Evolutionary conservation across 2,797 vertebrate genomes (phyloP), one percentile per base, ranked within the genome.

Genomic region (Pagetopsis macropterus): DNA sequence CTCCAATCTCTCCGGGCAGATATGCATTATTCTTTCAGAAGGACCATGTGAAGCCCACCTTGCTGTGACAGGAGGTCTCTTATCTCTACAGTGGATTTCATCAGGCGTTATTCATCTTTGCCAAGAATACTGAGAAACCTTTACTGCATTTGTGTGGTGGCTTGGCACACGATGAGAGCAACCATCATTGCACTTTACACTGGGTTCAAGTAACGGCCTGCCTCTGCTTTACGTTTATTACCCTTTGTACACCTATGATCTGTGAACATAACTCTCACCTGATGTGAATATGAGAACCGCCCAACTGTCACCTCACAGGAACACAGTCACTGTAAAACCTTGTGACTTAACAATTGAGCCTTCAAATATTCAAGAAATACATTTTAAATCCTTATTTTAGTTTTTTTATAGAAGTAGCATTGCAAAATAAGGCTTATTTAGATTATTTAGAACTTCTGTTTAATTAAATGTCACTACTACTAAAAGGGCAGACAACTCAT

Each of bases 1-100:
- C n/a, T 13, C 37, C 44, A 45, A 40, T 59, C 75, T 79, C 83
- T 79, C 23, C 72, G 62, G 79, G 78, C 37, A 46, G 31, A 31
- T 59, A 79, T 89, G 75, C 66, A 87, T 80, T 83, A 85, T 87
- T 87, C 84, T 55, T 60, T 88, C 65, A 81, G 81, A 82, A 62
- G 50, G 56, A 62, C 56, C 0, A 1, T 73, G 62, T 75, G 69
- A 73, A 83, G 56, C 50, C 73, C 62, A 81, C 75, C 80, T 78
- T 78, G 62, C 81, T 84, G 82, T 75, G 81, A 79, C 75, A 85
- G 68, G 71, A 66, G 56, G 72, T 77, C 61, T 89, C 69, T 87
- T 82, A 83, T 88, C 79, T 74, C 62, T 23, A 45, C 54, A 59
- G 67, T 45, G 61, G 70, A 84, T 81, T 86, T 83, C 75, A 74